A percentile compares a stretch with the other conserved stretches of the same genome.
These are phyloP conservation scores for Drosophila gunungcola DNA, from an alignment of 1,140 invertebrate genomes.

Conservation along the genomic window DNA sequence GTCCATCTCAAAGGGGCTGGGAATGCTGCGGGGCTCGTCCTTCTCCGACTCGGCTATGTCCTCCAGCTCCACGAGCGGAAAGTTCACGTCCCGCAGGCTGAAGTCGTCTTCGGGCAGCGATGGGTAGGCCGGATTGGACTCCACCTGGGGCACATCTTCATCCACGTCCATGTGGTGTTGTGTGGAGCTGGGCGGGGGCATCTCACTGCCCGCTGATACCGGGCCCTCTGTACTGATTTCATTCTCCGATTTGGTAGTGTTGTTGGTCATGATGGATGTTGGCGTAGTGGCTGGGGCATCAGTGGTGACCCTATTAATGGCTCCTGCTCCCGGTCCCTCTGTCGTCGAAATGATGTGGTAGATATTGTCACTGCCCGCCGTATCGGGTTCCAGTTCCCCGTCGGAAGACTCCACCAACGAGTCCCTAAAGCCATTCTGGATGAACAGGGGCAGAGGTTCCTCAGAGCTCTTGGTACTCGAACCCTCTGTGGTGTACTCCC, in stretches of 20 bases:
- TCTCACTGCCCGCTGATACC: slow-evolving; percentile 34
- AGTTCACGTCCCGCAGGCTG: slow-evolving; percentile 76
- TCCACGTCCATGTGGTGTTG: slow-evolving; percentile 76
- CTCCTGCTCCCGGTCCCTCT: slow-evolving; percentile 58
- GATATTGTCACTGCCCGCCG: slow-evolving; percentile 76
- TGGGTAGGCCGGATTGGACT: slow-evolving; percentile 80
- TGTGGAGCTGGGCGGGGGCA: slow-evolving; percentile 23
- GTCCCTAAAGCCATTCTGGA: slow-evolving; percentile 58
- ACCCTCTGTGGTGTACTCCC: slow-evolving; percentile 77
- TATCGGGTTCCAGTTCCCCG: slow-evolving; percentile 68
- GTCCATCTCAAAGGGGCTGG: slow-evolving; percentile 50
- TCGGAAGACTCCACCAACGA: slow-evolving; percentile 34
- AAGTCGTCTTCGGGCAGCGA: slow-evolving; percentile 80
- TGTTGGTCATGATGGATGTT: neutral
- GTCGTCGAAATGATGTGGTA: slow-evolving; percentile 82
- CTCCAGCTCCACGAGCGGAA: slow-evolving; percentile 69
- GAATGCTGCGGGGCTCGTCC: slow-evolving; percentile 70
- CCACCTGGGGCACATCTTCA: slow-evolving; percentile 73
- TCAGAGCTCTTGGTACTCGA: slow-evolving; percentile 8
- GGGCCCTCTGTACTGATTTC: slow-evolving; percentile 50
- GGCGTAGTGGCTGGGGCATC: neutral
- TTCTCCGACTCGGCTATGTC: slow-evolving; percentile 61
- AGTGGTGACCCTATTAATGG: slow-evolving; percentile 15
- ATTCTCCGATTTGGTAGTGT: slow-evolving; percentile 3
- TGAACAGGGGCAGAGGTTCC: slow-evolving; percentile 22